phyloP scores from a whole-genome alignment of 2,113 vertebrate genomes.

The Limanda limanda region DNA sequence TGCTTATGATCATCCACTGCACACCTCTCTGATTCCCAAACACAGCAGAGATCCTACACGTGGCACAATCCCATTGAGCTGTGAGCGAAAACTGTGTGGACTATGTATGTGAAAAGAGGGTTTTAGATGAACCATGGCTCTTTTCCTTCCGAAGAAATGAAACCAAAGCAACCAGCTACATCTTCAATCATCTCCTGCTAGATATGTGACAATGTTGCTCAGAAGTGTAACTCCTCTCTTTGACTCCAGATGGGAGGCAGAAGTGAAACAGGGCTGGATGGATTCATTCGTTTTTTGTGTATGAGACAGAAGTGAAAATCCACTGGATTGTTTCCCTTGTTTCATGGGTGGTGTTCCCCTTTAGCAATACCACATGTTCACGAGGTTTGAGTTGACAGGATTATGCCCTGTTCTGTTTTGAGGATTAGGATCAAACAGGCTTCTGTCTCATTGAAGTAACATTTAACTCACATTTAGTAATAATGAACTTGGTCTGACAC shows the following conservation, averaged over 20 bases:
- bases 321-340: neutral
- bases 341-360: neutral
- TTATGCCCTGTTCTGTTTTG: slow-evolving; percentile 18
- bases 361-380: slow-evolving; percentile 17
- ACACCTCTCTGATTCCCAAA: neutral
- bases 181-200: slow-evolving; percentile 12
- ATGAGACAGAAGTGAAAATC: slow-evolving; percentile 36
- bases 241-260: slow-evolving; percentile 27
- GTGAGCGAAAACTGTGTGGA: slow-evolving; percentile 8
- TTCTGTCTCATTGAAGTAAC: slow-evolving; percentile 28
- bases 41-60: neutral
- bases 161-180: neutral
- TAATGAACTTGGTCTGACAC: slow-evolving; percentile 19
- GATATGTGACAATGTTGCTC: neutral
- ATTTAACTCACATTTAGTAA: slow-evolving; percentile 29
- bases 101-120: neutral
- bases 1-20: neutral
- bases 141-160: neutral
- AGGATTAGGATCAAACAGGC: slow-evolving; percentile 63
- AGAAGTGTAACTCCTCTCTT: neutral
- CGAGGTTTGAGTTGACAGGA: slow-evolving; percentile 43
- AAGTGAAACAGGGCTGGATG: slow-evolving; percentile 37
- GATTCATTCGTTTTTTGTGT: slow-evolving; percentile 6
- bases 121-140: neutral
- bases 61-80: neutral